Evolutionary conservation across 1,140 invertebrate genomes (phyloP), one percentile per base, ranked within the genome.

Genomic region (Cotesia chilonis): DNA sequence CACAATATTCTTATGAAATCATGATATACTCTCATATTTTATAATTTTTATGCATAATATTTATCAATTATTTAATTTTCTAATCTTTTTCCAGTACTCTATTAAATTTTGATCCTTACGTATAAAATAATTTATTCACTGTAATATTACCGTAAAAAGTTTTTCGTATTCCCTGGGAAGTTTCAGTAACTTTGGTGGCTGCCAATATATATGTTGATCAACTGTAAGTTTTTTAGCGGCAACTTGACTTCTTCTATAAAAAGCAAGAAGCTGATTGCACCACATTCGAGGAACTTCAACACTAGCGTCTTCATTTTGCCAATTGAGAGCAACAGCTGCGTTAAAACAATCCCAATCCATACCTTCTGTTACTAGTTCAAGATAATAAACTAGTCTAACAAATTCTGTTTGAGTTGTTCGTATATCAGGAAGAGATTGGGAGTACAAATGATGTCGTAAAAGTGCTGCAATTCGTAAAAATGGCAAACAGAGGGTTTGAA

Each of bases 141-240:
- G 78, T 36, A n/a, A 28, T 63, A 80, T 79, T 84, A 93, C 92
- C 84, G 94, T 95, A 86, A 98, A 99, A 72, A 99, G 93, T 76
- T 93, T 92, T 86, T 98, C 96, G 85, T 98, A 99, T 77, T 95
- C 92, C 65, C 92, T 88, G 36, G 96, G 96, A 83, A 99, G 88
- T 74, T 90, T 88, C 6, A 98, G 89, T 47, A 99, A 88, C 71
- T 91, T 89, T 35, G 97, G 96, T 78, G 91, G 90, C 74, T 92
- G 88, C 93, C 94, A 96, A 10, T 87, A 82, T 72, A 92, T 88
- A 76, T 93, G 91, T 78, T 94, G 92, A 78, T 92, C 89, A 47
- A 92, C 86, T 14, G 96, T 85, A 60, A 94, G 87, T 73, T 88
- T 87, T 51, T 90, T 76, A 66, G 90, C 85, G 73, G 89, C 82